Conservation (phyloP, 1,140 invertebrate genomes). For the Meteorus sp. region DNA sequence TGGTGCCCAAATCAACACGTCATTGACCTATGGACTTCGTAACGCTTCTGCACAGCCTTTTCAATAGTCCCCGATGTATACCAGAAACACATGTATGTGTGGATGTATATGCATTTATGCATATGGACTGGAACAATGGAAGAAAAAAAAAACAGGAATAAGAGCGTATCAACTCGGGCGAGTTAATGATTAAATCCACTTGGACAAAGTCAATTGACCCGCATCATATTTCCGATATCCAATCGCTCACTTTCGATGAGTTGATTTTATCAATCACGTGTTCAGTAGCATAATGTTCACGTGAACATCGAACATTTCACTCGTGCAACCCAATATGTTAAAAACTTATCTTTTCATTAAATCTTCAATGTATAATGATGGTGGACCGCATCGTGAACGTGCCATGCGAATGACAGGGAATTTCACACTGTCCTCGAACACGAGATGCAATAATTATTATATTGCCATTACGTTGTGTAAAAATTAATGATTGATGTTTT, state of each 20-base stretch:
- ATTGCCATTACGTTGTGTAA: no score
- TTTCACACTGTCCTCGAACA: no score
- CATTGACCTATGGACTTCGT: neutral
- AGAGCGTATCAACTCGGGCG: neutral
- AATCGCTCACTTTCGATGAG: neutral
- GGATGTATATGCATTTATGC: neutral
- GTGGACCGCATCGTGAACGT: no score
- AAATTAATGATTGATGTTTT: neutral
- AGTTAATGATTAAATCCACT: neutral
- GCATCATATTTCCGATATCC: neutral
- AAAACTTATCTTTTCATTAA: neutral
- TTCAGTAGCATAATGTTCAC: neutral
- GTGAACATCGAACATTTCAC: neutral
- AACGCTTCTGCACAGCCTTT: neutral
- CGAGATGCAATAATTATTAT: no score
- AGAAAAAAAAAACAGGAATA: neutral
- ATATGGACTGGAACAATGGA: neutral
- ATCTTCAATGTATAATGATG: no score
- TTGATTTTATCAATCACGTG: slow-evolving; percentile 19
- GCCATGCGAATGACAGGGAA: no score
- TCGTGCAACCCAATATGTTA: neutral
- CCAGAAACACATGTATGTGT: neutral
- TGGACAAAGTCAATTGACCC: slow-evolving; percentile 14
- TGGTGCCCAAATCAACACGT: neutral
- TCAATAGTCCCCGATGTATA: neutral